These are phyloP conservation scores for Pelusios castaneus DNA, from an alignment of 2,113 vertebrate genomes.

Conservation along the genomic window DNA sequence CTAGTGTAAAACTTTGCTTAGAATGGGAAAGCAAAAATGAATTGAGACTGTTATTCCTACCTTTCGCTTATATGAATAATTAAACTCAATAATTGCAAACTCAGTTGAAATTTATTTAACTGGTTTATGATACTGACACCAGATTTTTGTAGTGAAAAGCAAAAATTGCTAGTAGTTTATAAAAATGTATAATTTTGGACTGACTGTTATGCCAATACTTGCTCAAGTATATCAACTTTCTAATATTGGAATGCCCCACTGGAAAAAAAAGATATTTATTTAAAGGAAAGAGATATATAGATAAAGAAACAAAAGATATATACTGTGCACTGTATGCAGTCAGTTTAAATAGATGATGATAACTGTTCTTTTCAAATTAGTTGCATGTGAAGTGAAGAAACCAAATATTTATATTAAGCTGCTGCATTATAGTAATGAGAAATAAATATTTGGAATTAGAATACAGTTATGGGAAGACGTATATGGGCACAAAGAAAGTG, in stretches of 20 bases:
- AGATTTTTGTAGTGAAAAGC: conserved; percentile 38
- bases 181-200: background rate
- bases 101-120: conserved; percentile 33
- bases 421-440: conserved; percentile 8
- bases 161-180: background rate
- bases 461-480: conserved; percentile 59
- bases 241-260: conserved; percentile 59
- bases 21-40: conserved; percentile 37
- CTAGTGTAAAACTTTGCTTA: conserved; percentile 9
- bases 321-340: conserved; percentile 58
- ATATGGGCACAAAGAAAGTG: conserved; percentile 42
- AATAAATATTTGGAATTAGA: conserved; percentile 19
- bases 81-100: conserved; percentile 51
- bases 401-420: conserved; percentile 57
- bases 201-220: conserved; percentile 53
- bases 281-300: conserved; percentile 59
- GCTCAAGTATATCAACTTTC: conserved; percentile 56
- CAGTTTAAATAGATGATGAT: conserved; percentile 55
- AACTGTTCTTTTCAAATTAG: conserved; percentile 69
- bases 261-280: conserved; percentile 56
- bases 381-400: conserved; percentile 57
- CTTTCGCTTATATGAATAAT: conserved; percentile 22
- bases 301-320: conserved; percentile 49
- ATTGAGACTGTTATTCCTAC: conserved; percentile 39
- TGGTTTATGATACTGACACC: conserved; percentile 42